Evolutionary conservation across 2,888 invertebrate species (phyloP).

Genomic region (Zaprionus obscuricornis): DNA sequence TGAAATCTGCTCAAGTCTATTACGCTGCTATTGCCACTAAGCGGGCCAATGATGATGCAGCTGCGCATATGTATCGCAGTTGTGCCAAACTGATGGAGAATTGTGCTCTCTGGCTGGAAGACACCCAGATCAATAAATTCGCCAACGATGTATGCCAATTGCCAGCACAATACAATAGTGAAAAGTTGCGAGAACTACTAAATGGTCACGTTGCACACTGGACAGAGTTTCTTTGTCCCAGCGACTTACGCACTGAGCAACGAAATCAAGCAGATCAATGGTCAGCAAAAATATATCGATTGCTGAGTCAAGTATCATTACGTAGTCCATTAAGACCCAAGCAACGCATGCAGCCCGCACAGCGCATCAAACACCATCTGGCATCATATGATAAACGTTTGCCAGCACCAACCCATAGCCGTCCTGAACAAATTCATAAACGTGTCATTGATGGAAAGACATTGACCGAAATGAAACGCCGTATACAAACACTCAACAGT

Average conservation of each 20-base stretch:
- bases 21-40: constrained; percentile 84
- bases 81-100: constrained; percentile 86
- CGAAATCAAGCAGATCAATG: constrained; percentile 85
- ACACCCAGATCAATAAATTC: constrained; percentile 88
- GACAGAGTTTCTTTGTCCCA: constrained; percentile 87
- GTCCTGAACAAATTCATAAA: constrained; percentile 47
- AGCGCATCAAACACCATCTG: constrained; percentile 86
- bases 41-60: constrained; percentile 79
- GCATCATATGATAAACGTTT: constrained; percentile 87
- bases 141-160: constrained; percentile 83
- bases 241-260: constrained; percentile 85
- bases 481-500: constrained; percentile 83
- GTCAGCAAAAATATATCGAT: constrained; percentile 85
- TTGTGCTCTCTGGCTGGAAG: constrained; percentile 90
- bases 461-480: constrained; percentile 74
- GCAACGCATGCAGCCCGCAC: constrained; percentile 83
- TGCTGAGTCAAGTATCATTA: constrained; percentile 43
- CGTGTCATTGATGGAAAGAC: constrained; percentile 66
- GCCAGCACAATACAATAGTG: constrained; percentile 89
- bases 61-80: constrained; percentile 79
- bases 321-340: constrained; percentile 70
- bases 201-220: constrained; percentile 87
- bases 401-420: constrained; percentile 84
- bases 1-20: constrained; percentile 87
- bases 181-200: constrained; percentile 86